Evolutionary conservation across 2,888 invertebrate genomes (phyloP), one percentile per base, ranked within the genome.

Genomic region (Pseudococcus jackbeardsleyi): DNA sequence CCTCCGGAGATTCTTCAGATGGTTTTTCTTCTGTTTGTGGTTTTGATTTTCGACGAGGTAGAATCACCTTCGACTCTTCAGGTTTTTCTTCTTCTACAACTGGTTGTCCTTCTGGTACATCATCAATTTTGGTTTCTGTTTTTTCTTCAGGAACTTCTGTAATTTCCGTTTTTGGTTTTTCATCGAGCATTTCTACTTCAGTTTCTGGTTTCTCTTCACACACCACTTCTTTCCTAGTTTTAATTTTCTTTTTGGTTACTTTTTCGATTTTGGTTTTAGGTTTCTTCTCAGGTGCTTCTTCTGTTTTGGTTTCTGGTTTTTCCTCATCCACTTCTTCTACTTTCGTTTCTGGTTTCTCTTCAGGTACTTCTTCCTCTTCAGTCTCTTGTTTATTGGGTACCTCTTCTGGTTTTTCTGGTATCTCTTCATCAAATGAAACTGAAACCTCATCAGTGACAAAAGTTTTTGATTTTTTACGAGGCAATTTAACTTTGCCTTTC

Each of bases 401-500:
- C 17, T 39, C 26, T 72, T 88, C 54, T 15, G 72, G 54, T 17
- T 39, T 9, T 39, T 48, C n/a, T 8, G 48, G 39, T 33, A 85
- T 91, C 85, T 93, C 92, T 92, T 94, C 91, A 88, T 94, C 93
- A 91, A 90, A 91, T 91, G 93, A 92, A 89, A 92, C 92, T 89
- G 92, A 85, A 92, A 91, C 84, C 92, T 91, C 93, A 92, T 93
- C 92, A 11, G 15, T 17, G 64, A 68, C 12, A 46, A 17, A 5
- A 19, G 79, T 42, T 82, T 82, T 82, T 3, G 86, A 50, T 19
- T 88, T 94, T 90, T 95, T 95, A 46, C 91, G 90, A 91, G 95
- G 96, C 9, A 96, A 91, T 92, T 95, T 95, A 0, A 96, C 95
- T 92, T 96, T 96, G 89, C 96, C 95, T 4, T 95, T 95, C 95